Percentiles rank a stretch among this genome's conserved stretches.
Conservation (phyloP, 2,797 vertebrate genomes). For the Morelia viridis region DNA sequence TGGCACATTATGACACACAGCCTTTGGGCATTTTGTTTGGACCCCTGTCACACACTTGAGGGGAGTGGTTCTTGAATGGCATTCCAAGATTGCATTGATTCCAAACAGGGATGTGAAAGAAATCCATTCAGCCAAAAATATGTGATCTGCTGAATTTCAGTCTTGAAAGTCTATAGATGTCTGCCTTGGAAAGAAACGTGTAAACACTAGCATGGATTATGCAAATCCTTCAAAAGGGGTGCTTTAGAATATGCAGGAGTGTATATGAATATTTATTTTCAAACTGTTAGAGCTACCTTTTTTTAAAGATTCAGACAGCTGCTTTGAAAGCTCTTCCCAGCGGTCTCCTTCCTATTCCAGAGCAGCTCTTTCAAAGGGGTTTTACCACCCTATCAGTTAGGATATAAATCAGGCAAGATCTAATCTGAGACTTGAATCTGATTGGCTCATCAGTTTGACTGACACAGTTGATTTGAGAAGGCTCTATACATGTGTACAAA, state of each 20-base stretch:
- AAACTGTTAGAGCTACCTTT: neutral
- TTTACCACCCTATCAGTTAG: neutral
- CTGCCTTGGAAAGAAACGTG: neutral
- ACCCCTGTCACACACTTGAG: neutral
- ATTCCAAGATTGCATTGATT: too few relatives aligned
- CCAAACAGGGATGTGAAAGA: too few relatives aligned
- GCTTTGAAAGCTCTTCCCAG: neutral
- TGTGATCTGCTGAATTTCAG: neutral
- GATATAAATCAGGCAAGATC: neutral
- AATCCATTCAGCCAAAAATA: neutral
- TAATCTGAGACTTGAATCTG: neutral
- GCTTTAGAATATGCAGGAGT: neutral
- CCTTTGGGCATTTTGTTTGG: neutral
- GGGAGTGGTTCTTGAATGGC: neutral
- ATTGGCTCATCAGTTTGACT: neutral
- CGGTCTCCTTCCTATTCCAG: neutral
- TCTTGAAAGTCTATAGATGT: neutral
- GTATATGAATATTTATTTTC: neutral
- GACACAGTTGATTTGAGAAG: neutral
- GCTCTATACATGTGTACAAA: neutral
- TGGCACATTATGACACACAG: neutral
- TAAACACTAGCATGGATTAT: neutral
- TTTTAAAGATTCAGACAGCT: neutral
- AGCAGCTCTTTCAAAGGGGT: neutral
- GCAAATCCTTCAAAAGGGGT: neutral